Percentiles rank a stretch among this genome's conserved stretches.
Evolutionary conservation across 2,113 vertebrate genomes (phyloP).

Genomic region (Nannobrachium achirus): DNA sequence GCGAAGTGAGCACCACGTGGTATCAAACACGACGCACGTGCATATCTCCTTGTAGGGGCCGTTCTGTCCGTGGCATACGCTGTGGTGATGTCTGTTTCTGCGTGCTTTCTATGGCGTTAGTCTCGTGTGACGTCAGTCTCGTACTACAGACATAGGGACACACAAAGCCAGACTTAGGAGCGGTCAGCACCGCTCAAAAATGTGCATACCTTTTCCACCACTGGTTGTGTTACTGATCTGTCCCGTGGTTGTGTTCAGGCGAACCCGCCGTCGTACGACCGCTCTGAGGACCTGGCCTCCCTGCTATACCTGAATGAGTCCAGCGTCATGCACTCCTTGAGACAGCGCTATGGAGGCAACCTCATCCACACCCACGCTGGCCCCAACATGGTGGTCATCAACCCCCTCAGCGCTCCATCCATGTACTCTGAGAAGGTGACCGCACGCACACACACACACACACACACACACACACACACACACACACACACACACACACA

Average conservation of each 20-base stretch:
- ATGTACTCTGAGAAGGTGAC: slow-evolving; percentile 97
- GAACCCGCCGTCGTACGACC: slow-evolving; percentile 90
- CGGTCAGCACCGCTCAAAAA: too few species aligned
- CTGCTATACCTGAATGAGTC: slow-evolving; percentile 96
- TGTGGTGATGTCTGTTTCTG: too few species aligned
- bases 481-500: not conserved
- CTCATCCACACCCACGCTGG: slow-evolving; percentile 92
- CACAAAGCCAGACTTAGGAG: too few species aligned
- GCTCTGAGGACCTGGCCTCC: slow-evolving; percentile 89
- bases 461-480: not conserved
- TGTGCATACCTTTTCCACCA: too few species aligned
- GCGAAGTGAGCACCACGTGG: too few species aligned
- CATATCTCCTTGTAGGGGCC: too few species aligned
- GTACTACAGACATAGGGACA: too few species aligned
- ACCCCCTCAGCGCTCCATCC: slow-evolving; percentile 92
- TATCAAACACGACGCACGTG: too few species aligned
- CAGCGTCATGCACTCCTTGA: slow-evolving; percentile 90
- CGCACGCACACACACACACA: not conserved
- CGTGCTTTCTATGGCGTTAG: too few species aligned
- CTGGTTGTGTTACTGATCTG: not conserved
- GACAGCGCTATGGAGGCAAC: slow-evolving; percentile 93
- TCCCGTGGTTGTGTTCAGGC: slow-evolving; percentile 76
- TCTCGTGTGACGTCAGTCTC: too few species aligned
- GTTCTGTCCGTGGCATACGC: too few species aligned
- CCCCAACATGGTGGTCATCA: slow-evolving; percentile 90